Evolutionary conservation across 1,140 invertebrate genomes (phyloP).

Genomic region (Sycophaga agraensis): DNA sequence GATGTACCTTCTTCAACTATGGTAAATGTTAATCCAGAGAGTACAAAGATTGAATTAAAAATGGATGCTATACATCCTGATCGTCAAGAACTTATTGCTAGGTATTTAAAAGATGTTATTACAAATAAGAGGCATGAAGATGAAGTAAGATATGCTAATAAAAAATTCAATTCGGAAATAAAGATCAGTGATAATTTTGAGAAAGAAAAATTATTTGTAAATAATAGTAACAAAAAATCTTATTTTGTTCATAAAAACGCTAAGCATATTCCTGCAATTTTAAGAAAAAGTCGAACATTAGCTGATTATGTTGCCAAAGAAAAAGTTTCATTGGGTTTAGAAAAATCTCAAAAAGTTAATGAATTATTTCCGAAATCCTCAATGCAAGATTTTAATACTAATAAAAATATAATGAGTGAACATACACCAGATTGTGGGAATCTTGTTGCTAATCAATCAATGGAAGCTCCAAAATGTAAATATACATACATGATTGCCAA

Average conservation of each 20-base stretch:
- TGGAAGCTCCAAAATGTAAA: constrained; percentile 29
- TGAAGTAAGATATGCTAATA: neutral
- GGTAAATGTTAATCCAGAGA: constrained; percentile 10
- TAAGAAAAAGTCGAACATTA: constrained; percentile 22
- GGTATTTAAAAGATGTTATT: constrained; percentile 24
- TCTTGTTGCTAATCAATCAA: constrained; percentile 1
- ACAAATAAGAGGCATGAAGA: constrained; percentile 4
- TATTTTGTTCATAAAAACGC: constrained; percentile 5
- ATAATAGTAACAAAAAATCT: neutral
- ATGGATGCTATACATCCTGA: constrained; percentile 17
- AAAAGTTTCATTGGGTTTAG: neutral
- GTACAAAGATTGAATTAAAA: neutral
- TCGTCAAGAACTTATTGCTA: constrained; percentile 26
- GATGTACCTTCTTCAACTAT: constrained; percentile 12
- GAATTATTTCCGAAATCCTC: neutral
- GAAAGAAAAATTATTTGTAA: neutral
- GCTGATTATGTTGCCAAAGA: constrained; percentile 12
- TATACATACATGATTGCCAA: constrained; percentile 24
- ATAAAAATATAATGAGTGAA: constrained; percentile 8
- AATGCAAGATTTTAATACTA: neutral
- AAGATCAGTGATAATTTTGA: neutral
- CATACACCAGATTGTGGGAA: constrained; percentile 10
- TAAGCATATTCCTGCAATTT: constrained; percentile 26
- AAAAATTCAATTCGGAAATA: neutral
- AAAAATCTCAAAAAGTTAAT: neutral